Evolutionary conservation across 1,140 invertebrate species (phyloP), one percentile per base, ranked within the genome.

Genomic region (Cydia strobilella): DNA sequence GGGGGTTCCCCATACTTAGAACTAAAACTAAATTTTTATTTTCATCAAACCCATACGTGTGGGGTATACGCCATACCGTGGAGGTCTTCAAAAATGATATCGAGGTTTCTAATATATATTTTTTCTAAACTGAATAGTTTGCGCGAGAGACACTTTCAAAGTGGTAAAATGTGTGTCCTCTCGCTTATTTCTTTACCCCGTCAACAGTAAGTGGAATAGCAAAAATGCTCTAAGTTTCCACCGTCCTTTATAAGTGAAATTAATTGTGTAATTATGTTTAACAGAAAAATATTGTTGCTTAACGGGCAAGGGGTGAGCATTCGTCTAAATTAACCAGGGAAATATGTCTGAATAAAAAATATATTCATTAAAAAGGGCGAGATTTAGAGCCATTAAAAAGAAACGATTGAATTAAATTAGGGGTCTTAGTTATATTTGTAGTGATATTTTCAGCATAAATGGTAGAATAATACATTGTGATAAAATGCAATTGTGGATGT

Each of bases 211-310:
- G 65, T 69, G 10, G 27, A 66, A 66, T n/a, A 39, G 65, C 15
- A 69, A 66, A 66, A 66, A 66, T 35, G 27, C 63, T n/a, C 15
- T 18, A 35, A 69, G 31, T 69, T 42, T 20, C 31, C 65, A 20
- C 31, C n/a, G 65, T 35, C 65, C n/a, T 35, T 69, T 69, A 42
- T 69, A 42, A 69, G 65, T 69, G 65, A 69, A 69, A 69, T 69
- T 69, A 69, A 69, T 69, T 42, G 35, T 31, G 65, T 42, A 7
- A 39, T 69, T 69, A 69, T 35, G 65, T 35, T 69, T 42, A 69
- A 69, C 65, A 69, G 65, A 69, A 69, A 69, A 69, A 69, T 69
- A 69, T 69, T 69, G 65, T 35, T 39, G 15, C n/a, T 69, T 39
- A 69, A 39, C 27, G 13, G 27, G 54, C 20, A 69, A 69, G 35